A percentile compares a stretch with the other conserved stretches of the same genome.
Evolutionary conservation across 1,140 invertebrate genomes (phyloP).

Genomic region (Meloidogyne exigua): DNA sequence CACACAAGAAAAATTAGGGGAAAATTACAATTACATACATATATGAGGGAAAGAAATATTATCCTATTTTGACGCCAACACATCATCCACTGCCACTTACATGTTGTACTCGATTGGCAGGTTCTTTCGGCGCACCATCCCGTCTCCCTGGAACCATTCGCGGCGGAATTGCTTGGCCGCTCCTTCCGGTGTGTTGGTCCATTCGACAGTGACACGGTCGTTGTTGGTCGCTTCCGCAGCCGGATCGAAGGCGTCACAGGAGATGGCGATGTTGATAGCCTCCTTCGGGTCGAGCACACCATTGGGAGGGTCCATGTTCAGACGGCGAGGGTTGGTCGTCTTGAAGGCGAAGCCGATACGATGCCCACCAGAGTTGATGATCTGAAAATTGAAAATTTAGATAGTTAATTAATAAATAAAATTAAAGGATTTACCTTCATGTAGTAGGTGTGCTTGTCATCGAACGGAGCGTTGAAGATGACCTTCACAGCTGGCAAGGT

Average conservation of each 20-base stretch:
- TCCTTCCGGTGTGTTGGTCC: constrained; percentile 49
- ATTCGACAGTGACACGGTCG: constrained; percentile 53
- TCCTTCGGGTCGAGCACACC: constrained; percentile 52
- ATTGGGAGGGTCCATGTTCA: constrained; percentile 40
- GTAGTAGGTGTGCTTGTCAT: constrained; percentile 52
- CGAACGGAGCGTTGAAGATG: constrained; percentile 52
- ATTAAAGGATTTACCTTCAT: constrained; percentile 37
- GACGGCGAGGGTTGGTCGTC: constrained; percentile 45
- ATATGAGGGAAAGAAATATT: background rate
- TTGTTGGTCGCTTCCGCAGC: constrained; percentile 48
- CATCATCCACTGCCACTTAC: background rate
- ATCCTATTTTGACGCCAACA: background rate
- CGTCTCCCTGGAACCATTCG: constrained; percentile 53
- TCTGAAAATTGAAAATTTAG: constrained; percentile 23
- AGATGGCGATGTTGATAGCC: constrained; percentile 42
- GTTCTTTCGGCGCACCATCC: constrained; percentile 53
- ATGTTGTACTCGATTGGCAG: constrained; percentile 50
- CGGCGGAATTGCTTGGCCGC: constrained; percentile 47
- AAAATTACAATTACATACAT: background rate
- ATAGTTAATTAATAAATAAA: background rate
- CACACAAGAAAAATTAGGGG: background rate
- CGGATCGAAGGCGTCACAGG: constrained; percentile 46
- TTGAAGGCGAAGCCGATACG: constrained; percentile 50
- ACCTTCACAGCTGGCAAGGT: constrained; percentile 39
- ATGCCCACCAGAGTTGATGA: constrained; percentile 45